Conservation (phyloP, 1,140 invertebrate species). For the Acyrthosiphon pisum region DNA sequence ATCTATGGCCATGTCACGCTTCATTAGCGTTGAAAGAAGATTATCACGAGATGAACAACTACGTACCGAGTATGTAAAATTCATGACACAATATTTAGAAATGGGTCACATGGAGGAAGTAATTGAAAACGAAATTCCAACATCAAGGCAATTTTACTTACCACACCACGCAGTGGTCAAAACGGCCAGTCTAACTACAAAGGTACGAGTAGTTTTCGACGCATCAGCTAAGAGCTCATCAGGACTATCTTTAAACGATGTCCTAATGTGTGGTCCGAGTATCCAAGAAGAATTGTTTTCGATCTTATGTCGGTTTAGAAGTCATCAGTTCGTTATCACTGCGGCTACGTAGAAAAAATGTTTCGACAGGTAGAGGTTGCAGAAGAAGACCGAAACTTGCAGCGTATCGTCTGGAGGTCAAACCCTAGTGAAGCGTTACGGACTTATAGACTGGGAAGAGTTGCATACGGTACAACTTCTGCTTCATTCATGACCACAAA, state of each 20-base stretch:
- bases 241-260: background rate
- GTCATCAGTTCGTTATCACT: background rate
- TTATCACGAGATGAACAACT: background rate
- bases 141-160: background rate
- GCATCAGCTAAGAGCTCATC: background rate
- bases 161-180: background rate
- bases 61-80: background rate
- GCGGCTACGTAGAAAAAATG: background rate
- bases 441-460: background rate
- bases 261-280: background rate
- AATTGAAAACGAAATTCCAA: background rate
- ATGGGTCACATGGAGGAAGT: background rate
- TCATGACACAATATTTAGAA: background rate
- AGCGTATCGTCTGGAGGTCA: background rate
- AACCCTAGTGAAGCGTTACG: background rate
- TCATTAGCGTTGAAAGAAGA: background rate
- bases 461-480: background rate
- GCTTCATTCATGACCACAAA: background rate
- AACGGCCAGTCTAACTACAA: background rate
- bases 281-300: background rate
- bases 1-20: background rate
- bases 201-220: no score
- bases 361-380: background rate
- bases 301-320: background rate
- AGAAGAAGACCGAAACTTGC: background rate